Percentiles rank a stretch among this genome's conserved stretches.
Evolutionary conservation across 2,888 invertebrate species (phyloP).

Genomic region (Podotricha telesiphe): DNA sequence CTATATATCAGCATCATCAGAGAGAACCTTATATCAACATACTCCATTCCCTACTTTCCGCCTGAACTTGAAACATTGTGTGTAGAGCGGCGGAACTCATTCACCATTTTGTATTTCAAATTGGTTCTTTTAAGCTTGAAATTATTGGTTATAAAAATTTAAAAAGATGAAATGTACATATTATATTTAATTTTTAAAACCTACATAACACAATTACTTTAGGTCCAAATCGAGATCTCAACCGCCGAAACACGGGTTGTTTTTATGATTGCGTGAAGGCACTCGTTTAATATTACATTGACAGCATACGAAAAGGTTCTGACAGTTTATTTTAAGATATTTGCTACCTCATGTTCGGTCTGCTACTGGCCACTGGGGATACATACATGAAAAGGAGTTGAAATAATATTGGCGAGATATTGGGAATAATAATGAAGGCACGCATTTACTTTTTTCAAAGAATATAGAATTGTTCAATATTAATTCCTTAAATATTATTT

Average conservation of each 20-base stretch:
- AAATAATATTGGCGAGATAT: conserved; percentile 16
- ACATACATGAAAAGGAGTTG: conserved; percentile 1
- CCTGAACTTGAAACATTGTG: too few relatives aligned
- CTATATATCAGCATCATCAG: too few relatives aligned
- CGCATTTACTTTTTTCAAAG: neutral
- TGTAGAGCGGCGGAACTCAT: too few relatives aligned
- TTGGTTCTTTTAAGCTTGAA: too few relatives aligned
- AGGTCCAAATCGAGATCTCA: neutral
- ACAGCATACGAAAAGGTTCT: conserved; percentile 2
- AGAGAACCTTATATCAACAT: too few relatives aligned
- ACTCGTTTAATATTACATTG: neutral
- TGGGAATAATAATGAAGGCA: conserved; percentile 9
- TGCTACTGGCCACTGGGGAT: neutral
- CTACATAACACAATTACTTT: too few relatives aligned
- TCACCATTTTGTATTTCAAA: too few relatives aligned
- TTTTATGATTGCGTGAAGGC: neutral
- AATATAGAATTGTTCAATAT: neutral
- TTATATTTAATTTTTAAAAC: too few relatives aligned
- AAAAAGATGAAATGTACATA: too few relatives aligned
- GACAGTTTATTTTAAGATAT: neutral
- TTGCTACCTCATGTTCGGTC: neutral
- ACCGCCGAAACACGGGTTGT: neutral
- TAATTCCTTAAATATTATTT: neutral
- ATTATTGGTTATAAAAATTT: too few relatives aligned
- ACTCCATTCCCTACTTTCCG: too few relatives aligned